Evolutionary conservation across 64 coral and sea anemone genomes (phyloP).

Genomic region (Montipora efflorescens): DNA sequence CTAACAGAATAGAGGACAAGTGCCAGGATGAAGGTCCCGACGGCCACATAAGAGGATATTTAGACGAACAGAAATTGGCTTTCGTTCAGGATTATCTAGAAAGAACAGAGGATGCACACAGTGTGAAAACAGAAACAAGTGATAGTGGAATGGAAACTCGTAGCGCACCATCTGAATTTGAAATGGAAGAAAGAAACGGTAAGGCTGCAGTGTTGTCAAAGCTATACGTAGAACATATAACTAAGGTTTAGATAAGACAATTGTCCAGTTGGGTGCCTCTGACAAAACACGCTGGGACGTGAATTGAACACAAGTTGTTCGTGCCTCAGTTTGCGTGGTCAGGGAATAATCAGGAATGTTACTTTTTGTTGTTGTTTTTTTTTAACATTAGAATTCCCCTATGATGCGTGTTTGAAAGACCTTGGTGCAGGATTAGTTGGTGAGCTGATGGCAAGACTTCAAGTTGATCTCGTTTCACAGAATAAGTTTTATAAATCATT

Average conservation of each 20-base stretch:
- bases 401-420: neutral
- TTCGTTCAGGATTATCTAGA: conserved; percentile 1
- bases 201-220: neutral
- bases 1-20: too few relatives aligned
- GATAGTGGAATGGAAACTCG: neutral
- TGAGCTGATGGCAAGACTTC: neutral
- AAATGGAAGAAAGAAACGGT: neutral
- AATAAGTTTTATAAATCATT: neutral
- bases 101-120: neutral
- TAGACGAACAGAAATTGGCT: neutral
- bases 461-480: neutral
- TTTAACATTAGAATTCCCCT: neutral
- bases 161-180: neutral
- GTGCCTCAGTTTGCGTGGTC: too few relatives aligned
- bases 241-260: too few relatives aligned
- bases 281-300: too few relatives aligned
- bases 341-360: neutral
- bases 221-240: too few relatives aligned
- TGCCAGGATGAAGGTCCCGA: too few relatives aligned
- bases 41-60: neutral
- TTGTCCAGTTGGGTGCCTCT: too few relatives aligned
- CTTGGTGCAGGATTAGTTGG: neutral
- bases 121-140: neutral
- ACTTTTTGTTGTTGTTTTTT: neutral
- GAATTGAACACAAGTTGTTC: too few relatives aligned